Evolutionary conservation across 2,113 vertebrate genomes (phyloP).

Genomic region (Proteles cristata): DNA sequence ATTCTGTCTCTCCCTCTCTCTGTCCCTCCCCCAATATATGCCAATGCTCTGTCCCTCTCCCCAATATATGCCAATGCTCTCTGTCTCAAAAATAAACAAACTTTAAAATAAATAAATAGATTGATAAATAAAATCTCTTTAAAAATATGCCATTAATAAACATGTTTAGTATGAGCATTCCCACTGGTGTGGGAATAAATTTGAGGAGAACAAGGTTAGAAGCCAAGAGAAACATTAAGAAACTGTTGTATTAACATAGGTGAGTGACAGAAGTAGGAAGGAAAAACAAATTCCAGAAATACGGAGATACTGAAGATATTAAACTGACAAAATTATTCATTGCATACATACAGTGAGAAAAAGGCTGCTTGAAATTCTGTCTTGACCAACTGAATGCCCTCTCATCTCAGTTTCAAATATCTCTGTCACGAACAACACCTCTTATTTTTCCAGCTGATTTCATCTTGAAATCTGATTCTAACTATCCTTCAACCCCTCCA

Average conservation of each 20-base stretch:
- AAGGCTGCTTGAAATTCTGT: background rate
- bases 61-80: no score
- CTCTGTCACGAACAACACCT: background rate
- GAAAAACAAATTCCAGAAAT: background rate
- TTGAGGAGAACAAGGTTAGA: background rate
- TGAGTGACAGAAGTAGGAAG: background rate
- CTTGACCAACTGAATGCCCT: background rate
- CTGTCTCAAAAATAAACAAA: background rate
- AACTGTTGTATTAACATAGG: background rate
- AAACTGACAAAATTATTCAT: background rate
- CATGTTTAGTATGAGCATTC: background rate
- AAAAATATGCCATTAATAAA: background rate
- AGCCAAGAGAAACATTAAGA: background rate
- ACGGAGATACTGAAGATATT: background rate
- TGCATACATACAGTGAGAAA: background rate
- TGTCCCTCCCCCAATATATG: no score
- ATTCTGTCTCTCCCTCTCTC: no score
- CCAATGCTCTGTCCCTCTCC: no score
- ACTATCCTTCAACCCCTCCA: background rate
- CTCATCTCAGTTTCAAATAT: background rate
- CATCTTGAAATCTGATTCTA: background rate
- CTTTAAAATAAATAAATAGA: background rate
- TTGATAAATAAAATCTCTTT: background rate
- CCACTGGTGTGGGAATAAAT: background rate
- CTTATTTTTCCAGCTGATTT: background rate